These are phyloP conservation scores for Colius striatus DNA, from an alignment of 2,113 vertebrate species.

Conservation along the genomic window DNA sequence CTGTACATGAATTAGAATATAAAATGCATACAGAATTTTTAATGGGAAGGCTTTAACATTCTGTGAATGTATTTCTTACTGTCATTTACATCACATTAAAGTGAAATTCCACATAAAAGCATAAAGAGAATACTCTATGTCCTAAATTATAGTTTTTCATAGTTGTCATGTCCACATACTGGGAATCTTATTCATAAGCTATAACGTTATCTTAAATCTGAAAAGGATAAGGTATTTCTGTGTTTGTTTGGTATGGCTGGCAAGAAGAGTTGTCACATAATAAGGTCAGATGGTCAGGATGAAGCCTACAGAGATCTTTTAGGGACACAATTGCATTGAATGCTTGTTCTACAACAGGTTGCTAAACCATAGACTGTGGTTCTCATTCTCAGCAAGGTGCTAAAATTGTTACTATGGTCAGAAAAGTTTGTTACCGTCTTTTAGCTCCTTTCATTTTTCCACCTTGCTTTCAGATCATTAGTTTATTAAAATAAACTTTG, in stretches of 20 bases:
- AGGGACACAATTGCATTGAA: neutral
- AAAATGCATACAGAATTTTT: constrained; percentile 86
- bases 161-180: constrained; percentile 77
- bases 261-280: constrained; percentile 17
- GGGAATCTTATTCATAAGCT: constrained; percentile 67
- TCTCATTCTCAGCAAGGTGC: neutral
- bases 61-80: constrained; percentile 81
- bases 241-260: constrained; percentile 65
- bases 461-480: neutral
- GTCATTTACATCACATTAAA: constrained; percentile 85
- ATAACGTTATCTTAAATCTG: constrained; percentile 65
- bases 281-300: constrained; percentile 54
- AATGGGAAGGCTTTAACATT: constrained; percentile 81
- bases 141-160: constrained; percentile 80
- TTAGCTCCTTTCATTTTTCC: neutral
- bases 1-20: constrained; percentile 87
- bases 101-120: constrained; percentile 81
- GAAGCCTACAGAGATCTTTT: constrained; percentile 38
- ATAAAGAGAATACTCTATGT: constrained; percentile 74
- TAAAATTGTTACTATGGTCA: neutral
- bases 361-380: neutral
- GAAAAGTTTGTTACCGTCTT: neutral
- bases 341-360: neutral
- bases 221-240: constrained; percentile 5
- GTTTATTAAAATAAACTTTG: neutral